Evolutionary conservation across 2,797 vertebrate genomes (phyloP).

Genomic region (Sebastolobus alascanus): DNA sequence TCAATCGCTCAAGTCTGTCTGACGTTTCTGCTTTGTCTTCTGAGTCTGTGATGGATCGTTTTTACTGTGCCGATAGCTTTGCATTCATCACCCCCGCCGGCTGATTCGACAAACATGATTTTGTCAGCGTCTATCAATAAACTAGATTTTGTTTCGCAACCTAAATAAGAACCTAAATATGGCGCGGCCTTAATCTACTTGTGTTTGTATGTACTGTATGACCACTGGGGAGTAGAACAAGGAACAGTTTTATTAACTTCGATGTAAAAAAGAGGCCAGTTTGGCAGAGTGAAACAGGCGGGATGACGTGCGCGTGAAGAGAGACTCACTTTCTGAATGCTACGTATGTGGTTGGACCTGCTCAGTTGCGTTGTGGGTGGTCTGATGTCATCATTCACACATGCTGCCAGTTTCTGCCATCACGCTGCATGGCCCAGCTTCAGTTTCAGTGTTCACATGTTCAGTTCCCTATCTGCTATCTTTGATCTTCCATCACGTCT

Average conservation of each 20-base stretch:
- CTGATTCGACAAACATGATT: conserved; percentile 50
- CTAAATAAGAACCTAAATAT: conserved; percentile 24
- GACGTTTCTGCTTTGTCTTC: conserved; percentile 44
- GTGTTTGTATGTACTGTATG: conserved; percentile 18
- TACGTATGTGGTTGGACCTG: conserved; percentile 79
- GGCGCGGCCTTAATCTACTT: background rate
- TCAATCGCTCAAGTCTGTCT: conserved; percentile 49
- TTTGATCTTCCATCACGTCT: conserved; percentile 66
- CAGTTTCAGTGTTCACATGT: conserved; percentile 69
- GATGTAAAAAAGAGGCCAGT: conserved; percentile 40
- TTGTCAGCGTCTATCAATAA: conserved; percentile 9
- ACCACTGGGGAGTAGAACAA: conserved; percentile 18
- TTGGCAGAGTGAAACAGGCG: conserved; percentile 3
- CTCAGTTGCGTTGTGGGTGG: conserved; percentile 75
- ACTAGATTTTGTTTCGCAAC: conserved; percentile 33
- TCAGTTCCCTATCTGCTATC: conserved; percentile 36
- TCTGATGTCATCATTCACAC: conserved; percentile 79
- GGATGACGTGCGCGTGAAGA: background rate
- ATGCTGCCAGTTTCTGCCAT: conserved; percentile 75
- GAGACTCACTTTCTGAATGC: conserved; percentile 32
- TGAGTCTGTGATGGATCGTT: conserved; percentile 60
- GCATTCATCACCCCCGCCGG: conserved; percentile 53
- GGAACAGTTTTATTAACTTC: conserved; percentile 41
- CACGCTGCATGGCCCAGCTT: conserved; percentile 30
- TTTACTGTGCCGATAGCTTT: conserved; percentile 51